Percentiles rank a stretch among this genome's conserved stretches.
Conservation (phyloP, 2,797 vertebrate species). For the Erethizon dorsatum region DNA sequence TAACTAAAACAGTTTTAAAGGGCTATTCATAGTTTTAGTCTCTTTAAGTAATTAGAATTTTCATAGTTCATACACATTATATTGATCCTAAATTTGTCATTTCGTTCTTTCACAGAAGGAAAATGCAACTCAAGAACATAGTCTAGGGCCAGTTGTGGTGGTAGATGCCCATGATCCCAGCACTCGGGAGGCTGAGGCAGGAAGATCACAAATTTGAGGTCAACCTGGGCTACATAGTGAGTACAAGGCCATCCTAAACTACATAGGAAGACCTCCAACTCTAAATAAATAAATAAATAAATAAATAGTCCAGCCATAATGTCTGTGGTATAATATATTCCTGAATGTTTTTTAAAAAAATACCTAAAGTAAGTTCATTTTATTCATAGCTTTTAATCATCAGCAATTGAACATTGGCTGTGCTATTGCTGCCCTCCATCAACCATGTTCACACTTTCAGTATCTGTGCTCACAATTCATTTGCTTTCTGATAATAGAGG, state of each 20-base stretch:
- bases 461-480: not conserved
- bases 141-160: not conserved
- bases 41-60: slow-evolving; percentile 56
- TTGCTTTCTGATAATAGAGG: slow-evolving; percentile 18
- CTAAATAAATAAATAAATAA: not conserved
- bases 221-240: not conserved
- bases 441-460: not conserved
- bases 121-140: slow-evolving; percentile 66
- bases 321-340: slow-evolving; percentile 37
- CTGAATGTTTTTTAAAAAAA: slow-evolving; percentile 53
- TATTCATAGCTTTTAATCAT: slow-evolving; percentile 68
- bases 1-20: slow-evolving; percentile 42
- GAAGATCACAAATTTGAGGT: not conserved
- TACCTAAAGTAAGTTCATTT: slow-evolving; percentile 53
- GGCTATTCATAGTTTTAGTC: slow-evolving; percentile 29
- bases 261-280: not conserved
- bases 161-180: not conserved
- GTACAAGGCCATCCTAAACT: not conserved
- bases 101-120: slow-evolving; percentile 54
- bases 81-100: slow-evolving; percentile 59
- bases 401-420: slow-evolving; percentile 6
- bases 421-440: not conserved
- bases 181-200: not conserved
- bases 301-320: slow-evolving; percentile 47
- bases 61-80: slow-evolving; percentile 45